Evolutionary conservation across 2,888 invertebrate genomes (phyloP), one percentile per base, ranked within the genome.

Genomic region (Noctua comes): DNA sequence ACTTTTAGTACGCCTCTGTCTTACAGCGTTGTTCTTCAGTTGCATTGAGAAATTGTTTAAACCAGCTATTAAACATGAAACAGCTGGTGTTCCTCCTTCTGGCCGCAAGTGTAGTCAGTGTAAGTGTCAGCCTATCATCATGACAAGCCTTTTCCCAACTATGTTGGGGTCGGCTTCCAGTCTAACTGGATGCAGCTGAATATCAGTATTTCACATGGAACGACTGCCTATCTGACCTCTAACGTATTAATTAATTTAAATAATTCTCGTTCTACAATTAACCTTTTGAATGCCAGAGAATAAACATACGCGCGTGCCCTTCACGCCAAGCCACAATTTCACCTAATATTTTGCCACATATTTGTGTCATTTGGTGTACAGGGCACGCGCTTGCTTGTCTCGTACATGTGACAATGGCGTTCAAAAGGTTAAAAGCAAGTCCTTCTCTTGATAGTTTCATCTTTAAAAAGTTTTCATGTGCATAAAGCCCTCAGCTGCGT

Each of bases 11-110:
- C 24, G 40, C 18, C n/a, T 40, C 10, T 54, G 36, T 18, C 7
- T 62, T 62, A 24, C 27, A 31, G 46, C 16, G 7, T 46, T 6
- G 18, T 18, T 72, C 5, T 11, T 18, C 18, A 6, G 11, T 62
- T 46, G 31, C 27, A 11, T 59, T 64, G 6, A 24, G 10, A 46
- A 46, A 2, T 18, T 69, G 1, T 27, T 36, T 3, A 59, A 66
- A 66, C 6, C 54, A 79, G 36, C 4, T n/a, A 4, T 10, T 18
- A 54, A 62, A 27, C 13, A 78, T 78, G 78, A 78, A 54, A 24
- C 36, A 36, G 16, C 31, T 64, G 7, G 16, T 72, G 18, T 36
- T 54, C 27, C 21, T 72, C 7, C 73, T 78, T 7, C 16, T 64
- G 24, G 24, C 11, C 18, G 51, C 54, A 5, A 64, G 36, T 16